These are phyloP conservation scores for Zeugodacus cucurbitae DNA, from an alignment of 1,140 invertebrate genomes.

Conservation along the genomic window DNA sequence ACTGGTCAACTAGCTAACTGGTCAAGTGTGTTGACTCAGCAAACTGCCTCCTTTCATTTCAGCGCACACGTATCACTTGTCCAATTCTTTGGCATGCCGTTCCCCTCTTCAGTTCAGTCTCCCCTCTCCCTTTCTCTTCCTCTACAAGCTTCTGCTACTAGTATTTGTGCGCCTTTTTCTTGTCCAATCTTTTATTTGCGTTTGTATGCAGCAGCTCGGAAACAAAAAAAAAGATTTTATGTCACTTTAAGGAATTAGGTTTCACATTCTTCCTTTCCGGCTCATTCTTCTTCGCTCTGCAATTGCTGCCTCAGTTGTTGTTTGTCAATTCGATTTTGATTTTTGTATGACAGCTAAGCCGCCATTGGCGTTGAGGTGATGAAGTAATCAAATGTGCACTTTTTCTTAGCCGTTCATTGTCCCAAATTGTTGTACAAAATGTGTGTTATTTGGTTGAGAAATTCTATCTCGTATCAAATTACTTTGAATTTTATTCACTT, in stretches of 20 bases:
- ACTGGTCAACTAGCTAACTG: constrained; percentile 1
- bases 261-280: constrained; percentile 10
- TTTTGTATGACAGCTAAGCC: constrained; percentile 21
- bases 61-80: neutral
- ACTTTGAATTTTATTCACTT: neutral
- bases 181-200: neutral
- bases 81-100: neutral
- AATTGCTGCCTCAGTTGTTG: neutral
- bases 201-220: neutral
- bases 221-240: neutral
- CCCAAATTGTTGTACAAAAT: neutral
- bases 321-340: constrained; percentile 31
- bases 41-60: constrained; percentile 2
- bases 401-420: neutral
- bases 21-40: constrained; percentile 23
- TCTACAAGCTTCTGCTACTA: neutral
- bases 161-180: neutral
- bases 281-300: neutral
- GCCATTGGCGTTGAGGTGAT: neutral
- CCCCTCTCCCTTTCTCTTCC: neutral
- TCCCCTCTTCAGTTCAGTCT: neutral
- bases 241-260: constrained; percentile 27
- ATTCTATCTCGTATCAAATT: neutral
- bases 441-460: neutral
- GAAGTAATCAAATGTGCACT: constrained; percentile 14